phyloP scores from a whole-genome alignment of 2,797 vertebrate genomes.

The Chaetophractus vellerosus region DNA sequence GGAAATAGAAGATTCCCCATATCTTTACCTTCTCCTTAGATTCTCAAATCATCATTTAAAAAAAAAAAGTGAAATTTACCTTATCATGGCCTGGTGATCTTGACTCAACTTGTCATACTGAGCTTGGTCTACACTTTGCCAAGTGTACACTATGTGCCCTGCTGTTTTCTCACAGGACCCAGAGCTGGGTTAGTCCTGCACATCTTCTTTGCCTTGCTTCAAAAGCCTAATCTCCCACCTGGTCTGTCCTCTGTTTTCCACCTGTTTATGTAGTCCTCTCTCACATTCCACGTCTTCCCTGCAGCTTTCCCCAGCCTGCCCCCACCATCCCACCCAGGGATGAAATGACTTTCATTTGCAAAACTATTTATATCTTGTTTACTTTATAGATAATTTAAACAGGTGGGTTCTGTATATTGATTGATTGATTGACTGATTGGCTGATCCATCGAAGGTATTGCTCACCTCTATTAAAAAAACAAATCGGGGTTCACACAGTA shows the following conservation, averaged over 20 bases:
- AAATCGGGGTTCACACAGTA: not conserved
- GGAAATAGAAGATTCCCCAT: not conserved
- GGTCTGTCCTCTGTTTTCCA: not conserved
- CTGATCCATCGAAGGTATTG: constrained; percentile 34
- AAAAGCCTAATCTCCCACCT: not conserved
- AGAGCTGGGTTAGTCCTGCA: not conserved
- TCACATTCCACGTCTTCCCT: not conserved
- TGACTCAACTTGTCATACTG: not conserved
- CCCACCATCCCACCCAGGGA: not conserved
- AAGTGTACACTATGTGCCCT: not conserved
- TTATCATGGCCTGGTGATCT: not conserved
- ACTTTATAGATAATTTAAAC: constrained; percentile 44
- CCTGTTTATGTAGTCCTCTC: not conserved
- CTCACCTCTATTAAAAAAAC: constrained; percentile 28
- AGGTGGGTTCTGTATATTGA: constrained; percentile 51
- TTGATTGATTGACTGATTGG: constrained; percentile 26
- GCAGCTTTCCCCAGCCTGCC: not conserved
- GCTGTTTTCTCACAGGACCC: not conserved
- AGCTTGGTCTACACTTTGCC: not conserved
- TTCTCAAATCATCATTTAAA: not conserved
- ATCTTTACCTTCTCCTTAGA: not conserved
- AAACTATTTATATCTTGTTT: constrained; percentile 13
- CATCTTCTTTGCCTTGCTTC: not conserved
- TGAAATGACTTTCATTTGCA: constrained; percentile 22
- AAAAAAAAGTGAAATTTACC: constrained; percentile 24